Conservation (phyloP, 2,797 vertebrate species). For the Florisuga fusca region DNA sequence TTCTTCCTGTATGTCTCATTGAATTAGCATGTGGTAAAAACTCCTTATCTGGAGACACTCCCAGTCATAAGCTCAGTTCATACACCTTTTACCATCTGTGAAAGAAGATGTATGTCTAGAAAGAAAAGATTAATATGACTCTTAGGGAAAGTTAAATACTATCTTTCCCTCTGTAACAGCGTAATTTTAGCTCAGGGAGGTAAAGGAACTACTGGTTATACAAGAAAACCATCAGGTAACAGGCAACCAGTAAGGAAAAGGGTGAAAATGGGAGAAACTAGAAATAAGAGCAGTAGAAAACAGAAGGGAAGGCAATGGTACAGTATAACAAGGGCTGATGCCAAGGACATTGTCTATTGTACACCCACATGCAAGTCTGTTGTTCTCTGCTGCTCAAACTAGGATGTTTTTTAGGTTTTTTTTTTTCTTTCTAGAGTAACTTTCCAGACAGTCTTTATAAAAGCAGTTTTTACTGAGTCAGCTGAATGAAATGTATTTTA, state of each 20-base stretch:
- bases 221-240: background rate
- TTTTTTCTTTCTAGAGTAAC: background rate
- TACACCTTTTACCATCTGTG: slow-evolving; percentile 61
- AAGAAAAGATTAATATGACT: slow-evolving; percentile 12
- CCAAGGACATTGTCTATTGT: slow-evolving; percentile 60
- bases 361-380: slow-evolving; percentile 59
- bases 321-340: slow-evolving; percentile 42
- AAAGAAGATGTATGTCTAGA: slow-evolving; percentile 38
- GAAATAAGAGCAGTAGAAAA: background rate
- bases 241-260: background rate
- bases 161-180: background rate
- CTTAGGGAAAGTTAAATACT: background rate
- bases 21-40: background rate
- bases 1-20: background rate
- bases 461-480: slow-evolving; percentile 13
- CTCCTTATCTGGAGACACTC: slow-evolving; percentile 8
- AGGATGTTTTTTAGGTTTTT: no score
- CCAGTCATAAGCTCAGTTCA: slow-evolving; percentile 20
- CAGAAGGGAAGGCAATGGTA: slow-evolving; percentile 29
- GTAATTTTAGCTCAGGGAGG: background rate
- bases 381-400: slow-evolving; percentile 30
- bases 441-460: slow-evolving; percentile 15
- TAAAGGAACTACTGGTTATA: background rate
- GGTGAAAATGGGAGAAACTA: background rate
- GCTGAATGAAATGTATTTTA: slow-evolving; percentile 4